Evolutionary conservation across 2,113 vertebrate genomes (phyloP).

Genomic region (Leucosticte australis): DNA sequence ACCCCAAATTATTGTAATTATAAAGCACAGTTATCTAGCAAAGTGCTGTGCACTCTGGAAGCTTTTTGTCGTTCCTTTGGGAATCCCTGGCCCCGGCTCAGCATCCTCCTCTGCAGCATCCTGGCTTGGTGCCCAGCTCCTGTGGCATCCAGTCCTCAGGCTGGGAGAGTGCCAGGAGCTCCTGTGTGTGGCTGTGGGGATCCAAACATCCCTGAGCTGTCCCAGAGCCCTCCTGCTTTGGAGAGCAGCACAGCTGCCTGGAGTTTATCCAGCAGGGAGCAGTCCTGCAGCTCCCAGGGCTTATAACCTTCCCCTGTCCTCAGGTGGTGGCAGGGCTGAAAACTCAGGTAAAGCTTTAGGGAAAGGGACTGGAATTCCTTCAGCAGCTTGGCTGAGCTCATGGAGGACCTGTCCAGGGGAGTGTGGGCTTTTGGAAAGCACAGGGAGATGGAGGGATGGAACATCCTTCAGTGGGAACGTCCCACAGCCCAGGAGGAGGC

Average conservation of each 20-base stretch:
- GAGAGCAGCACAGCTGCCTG: neutral
- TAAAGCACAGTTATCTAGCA: neutral
- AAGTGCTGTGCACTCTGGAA: neutral
- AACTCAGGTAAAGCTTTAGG: neutral
- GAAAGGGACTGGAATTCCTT: neutral
- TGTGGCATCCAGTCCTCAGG: neutral
- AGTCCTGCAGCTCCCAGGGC: neutral
- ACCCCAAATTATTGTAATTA: neutral
- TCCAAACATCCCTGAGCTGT: neutral
- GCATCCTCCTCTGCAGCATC: neutral
- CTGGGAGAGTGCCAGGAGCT: neutral
- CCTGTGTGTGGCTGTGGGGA: neutral
- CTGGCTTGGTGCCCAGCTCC: neutral
- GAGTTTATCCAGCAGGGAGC: neutral
- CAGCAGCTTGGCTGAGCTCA: neutral
- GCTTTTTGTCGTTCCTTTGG: neutral
- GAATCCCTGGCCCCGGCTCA: neutral
- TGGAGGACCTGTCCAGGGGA: neutral
- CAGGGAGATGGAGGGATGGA: neutral
- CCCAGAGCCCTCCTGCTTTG: neutral
- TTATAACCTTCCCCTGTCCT: neutral
- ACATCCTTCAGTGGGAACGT: neutral
- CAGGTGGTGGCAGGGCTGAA: neutral
- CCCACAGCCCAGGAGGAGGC: neutral
- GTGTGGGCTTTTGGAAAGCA: neutral